Evolutionary conservation across 2,113 vertebrate genomes (phyloP), one percentile per base, ranked within the genome.

Genomic region (Sylvia atricapilla): DNA sequence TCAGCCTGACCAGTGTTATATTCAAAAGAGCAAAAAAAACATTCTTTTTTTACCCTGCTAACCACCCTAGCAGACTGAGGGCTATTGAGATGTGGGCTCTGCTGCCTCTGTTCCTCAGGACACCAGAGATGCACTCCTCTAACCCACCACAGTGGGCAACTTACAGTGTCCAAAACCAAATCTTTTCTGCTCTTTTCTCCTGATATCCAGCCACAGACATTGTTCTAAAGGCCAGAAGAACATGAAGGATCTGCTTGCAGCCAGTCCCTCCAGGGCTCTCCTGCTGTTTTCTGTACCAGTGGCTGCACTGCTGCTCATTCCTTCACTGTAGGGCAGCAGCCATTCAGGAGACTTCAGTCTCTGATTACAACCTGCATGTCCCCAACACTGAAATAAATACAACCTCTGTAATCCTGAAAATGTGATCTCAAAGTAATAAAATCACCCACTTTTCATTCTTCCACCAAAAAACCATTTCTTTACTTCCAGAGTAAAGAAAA

Each of bases 211-310:
- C 10, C 33, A 77, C 15, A 89, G 37, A 35, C 17, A 20, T 39
- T 85, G 77, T 55, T 19, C 52, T 55, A 73, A 85, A 79, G 15
- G 7, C 41, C 68, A 47, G 31, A 44, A 33, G 10, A 62, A 50
- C 0, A 2, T 37, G 52, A 75, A 72, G 47, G 73, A 70, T n/a
- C 7, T 75, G 47, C 22, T 8, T 59, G 31, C 66, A 80, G 31
- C 10, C 31, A 64, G 37, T 5, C 3, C 1, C 50, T 21, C 33
- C 33, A 33, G 25, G 47, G 11, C 21, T 77, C 56, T 70, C n/a
- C 30, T 5, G 8, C 15, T 10, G 0, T 19, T 41, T 28, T 52
- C 18, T 5, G 1, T 12, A 76, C 53, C 67, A 55, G 31, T 8
- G 22, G 35, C 15, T 73, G 21, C 15, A 24, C 35, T 37, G 13